Conservation (phyloP, 2,888 invertebrate species). For the Atethmia centrago region DNA sequence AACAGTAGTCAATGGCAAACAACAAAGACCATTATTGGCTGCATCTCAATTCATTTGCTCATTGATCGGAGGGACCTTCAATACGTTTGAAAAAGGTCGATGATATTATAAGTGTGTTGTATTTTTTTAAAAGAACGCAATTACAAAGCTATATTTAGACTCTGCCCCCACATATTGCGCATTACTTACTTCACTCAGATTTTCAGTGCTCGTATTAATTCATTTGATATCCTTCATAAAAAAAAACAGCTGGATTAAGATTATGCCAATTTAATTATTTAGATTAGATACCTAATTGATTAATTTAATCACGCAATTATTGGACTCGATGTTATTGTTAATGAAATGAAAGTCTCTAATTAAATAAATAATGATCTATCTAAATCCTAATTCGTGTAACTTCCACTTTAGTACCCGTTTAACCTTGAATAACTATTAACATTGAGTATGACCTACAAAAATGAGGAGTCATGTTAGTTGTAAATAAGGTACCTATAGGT, state of each 20-base stretch:
- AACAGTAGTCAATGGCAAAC: not conserved
- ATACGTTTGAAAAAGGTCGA: slow-evolving; percentile 18
- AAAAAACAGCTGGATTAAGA: slow-evolving; percentile 2
- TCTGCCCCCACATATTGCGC: slow-evolving; percentile 20
- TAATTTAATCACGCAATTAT: slow-evolving; percentile 5
- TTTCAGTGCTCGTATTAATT: not conserved
- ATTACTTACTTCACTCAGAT: slow-evolving; percentile 17
- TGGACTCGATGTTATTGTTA: not conserved
- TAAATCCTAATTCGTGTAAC: slow-evolving; percentile 10
- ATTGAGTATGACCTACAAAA: slow-evolving; percentile 43
- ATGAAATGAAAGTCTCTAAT: not conserved
- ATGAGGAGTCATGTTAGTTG: slow-evolving; percentile 25
- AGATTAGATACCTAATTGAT: slow-evolving; percentile 22
- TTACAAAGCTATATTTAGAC: slow-evolving; percentile 28
- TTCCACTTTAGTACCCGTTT: slow-evolving; percentile 17
- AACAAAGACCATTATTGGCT: slow-evolving; percentile 4
- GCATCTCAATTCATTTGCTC: not conserved
- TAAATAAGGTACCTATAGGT: slow-evolving; percentile 12
- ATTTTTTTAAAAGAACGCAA: slow-evolving; percentile 36
- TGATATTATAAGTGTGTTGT: slow-evolving; percentile 10
- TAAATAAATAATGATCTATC: not conserved
- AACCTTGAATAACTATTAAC: slow-evolving; percentile 18
- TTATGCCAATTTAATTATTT: not conserved
- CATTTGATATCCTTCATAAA: not conserved
- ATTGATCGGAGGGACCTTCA: not conserved